phyloP scores from a whole-genome alignment of 2,797 vertebrate genomes.

The Rhabdomys pumilio region DNA sequence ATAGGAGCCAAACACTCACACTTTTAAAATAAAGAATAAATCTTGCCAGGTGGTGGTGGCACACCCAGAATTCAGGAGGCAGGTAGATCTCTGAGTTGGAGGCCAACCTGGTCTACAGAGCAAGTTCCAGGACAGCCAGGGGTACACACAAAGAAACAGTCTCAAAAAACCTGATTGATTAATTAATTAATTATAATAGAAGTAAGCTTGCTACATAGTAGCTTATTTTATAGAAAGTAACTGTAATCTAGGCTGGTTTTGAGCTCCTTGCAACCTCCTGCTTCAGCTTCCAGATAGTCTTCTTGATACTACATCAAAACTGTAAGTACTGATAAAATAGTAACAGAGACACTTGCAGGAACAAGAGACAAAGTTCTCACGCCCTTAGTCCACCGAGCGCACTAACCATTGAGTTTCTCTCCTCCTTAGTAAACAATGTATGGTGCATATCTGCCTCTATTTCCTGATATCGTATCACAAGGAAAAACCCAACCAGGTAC shows the following conservation, averaged over 20 bases:
- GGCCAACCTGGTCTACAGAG: background rate
- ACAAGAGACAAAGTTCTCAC: background rate
- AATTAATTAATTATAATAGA: background rate
- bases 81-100: background rate
- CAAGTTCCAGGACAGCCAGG: background rate
- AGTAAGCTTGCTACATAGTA: background rate
- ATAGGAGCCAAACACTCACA: background rate
- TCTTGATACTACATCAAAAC: background rate
- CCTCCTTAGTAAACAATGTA: background rate
- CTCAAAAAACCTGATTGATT: background rate
- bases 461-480: background rate
- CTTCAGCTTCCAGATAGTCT: background rate
- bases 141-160: background rate
- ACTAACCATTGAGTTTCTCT: background rate
- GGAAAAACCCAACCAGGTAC: background rate
- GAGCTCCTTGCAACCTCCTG: background rate
- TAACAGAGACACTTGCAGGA: no score
- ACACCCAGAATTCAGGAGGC: background rate
- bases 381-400: background rate
- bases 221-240: background rate
- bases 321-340: background rate
- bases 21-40: background rate
- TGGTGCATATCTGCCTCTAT: background rate
- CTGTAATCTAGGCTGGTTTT: background rate
- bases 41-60: background rate